A percentile compares a stretch with the other conserved stretches of the same genome.
These are phyloP conservation scores for Amiota communis DNA, from an alignment of 2,888 invertebrate species.

Conservation along the genomic window DNA sequence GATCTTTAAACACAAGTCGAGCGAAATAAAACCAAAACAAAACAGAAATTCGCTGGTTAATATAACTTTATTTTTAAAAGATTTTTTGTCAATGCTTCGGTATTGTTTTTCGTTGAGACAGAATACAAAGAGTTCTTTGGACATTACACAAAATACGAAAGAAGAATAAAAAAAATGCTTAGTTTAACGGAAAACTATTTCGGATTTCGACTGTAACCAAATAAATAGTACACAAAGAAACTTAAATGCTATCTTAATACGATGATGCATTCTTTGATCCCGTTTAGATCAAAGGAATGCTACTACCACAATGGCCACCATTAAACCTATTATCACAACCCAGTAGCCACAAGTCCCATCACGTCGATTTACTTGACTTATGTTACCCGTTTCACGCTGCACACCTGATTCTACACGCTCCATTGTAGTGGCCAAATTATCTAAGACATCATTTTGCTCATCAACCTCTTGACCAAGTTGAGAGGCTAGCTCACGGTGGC, in stretches of 20 bases:
- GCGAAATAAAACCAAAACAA: constrained; percentile 1
- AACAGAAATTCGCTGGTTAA: constrained; percentile 4
- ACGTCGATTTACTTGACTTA: constrained; percentile 79
- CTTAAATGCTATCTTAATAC: background rate
- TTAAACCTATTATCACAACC: constrained; percentile 80
- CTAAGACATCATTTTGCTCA: constrained; percentile 81
- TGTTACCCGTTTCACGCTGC: constrained; percentile 79
- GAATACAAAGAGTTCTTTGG: no score
- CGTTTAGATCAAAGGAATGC: constrained; percentile 63
- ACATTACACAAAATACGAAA: background rate
- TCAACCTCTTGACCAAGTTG: constrained; percentile 85
- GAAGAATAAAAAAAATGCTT: background rate
- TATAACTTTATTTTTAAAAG: background rate
- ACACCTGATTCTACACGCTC: constrained; percentile 82
- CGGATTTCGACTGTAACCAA: background rate
- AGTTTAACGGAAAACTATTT: background rate
- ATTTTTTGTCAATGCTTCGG: background rate
- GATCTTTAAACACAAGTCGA: background rate
- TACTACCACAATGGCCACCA: constrained; percentile 80
- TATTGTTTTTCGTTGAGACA: no score
- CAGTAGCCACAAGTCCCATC: constrained; percentile 84
- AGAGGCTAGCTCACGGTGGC: constrained; percentile 84
- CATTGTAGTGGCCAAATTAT: constrained; percentile 82
- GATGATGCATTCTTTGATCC: constrained; percentile 8
- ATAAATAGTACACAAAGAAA: background rate